Evolutionary conservation across 2,113 vertebrate genomes (phyloP), one percentile per base, ranked within the genome.

Genomic region (Ariopsis seemanni): DNA sequence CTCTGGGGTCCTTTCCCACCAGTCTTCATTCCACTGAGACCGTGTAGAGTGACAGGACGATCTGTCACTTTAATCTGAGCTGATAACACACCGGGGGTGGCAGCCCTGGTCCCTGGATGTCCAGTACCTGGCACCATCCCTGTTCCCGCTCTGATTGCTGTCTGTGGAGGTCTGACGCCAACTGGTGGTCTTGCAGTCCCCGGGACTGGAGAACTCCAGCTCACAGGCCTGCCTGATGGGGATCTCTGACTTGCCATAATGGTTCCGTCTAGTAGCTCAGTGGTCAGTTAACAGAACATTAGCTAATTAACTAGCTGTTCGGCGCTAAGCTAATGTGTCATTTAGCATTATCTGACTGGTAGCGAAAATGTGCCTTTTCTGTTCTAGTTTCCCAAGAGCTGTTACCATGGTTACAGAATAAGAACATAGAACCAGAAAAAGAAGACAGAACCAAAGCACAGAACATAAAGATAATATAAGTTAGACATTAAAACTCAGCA

Each of bases 11-110:
- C 98, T 96, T 97, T 99, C 89, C 96, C 90, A 20, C 96, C 96
- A 27, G 97, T 99, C 94, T 99, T 99, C 97, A 99, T 99, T 88
- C 98, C 98, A 89, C 97, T 99, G 91, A 99, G 96, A 4, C 98
- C 98, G 90, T 99, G 98, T 0, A 99, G 98, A 86, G 98, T 99
- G 82, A 99, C 97, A 48, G 98, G 98, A 86, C 98, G 96, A 90
- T 99, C 97, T 0, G 97, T 94, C 90, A 99, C 97, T 95, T 96
- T 98, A 91, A 99, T 98, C 50, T 97, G 97, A 86, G 98, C 96
- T 18, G 97, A 95, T 1, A 99, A 93, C 5, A 99, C 94, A 62
- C 96, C 97, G 25, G 95, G 94, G 22, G 92, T 88, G 79, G 93
- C 86, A 72, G 94, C 92, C 89, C 95, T 97, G 86, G 96, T 96